phyloP scores from a whole-genome alignment of 2,797 vertebrate genomes.

The Parauchenoglanis ngamensis region DNA sequence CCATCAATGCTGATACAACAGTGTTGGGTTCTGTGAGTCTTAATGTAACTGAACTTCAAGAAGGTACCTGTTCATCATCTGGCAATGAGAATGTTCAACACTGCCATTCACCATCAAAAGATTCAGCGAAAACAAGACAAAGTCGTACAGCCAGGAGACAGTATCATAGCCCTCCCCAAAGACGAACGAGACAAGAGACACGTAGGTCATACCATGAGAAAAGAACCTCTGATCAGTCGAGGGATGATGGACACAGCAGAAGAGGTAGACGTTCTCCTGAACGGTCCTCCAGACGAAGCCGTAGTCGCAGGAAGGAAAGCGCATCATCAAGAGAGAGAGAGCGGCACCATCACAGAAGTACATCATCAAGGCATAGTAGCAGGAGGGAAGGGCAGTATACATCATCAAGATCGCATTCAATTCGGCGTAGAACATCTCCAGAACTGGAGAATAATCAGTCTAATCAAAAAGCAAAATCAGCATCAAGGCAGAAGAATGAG shows the following conservation, averaged over 20 bases:
- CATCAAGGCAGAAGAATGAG: neutral
- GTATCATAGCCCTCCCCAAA: slow-evolving; percentile 15
- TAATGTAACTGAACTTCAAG: neutral
- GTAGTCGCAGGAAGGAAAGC: slow-evolving; percentile 17
- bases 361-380: slow-evolving; percentile 64
- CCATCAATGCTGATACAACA: neutral
- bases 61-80: slow-evolving; percentile 11
- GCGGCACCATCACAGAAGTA: slow-evolving; percentile 14
- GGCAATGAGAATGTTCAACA: slow-evolving; percentile 2
- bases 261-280: slow-evolving; percentile 69
- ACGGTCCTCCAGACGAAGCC: slow-evolving; percentile 51
- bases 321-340: slow-evolving; percentile 34
- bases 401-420: slow-evolving; percentile 19
- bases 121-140: slow-evolving; percentile 8
- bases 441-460: slow-evolving; percentile 68
- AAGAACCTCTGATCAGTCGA: slow-evolving; percentile 52
- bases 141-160: slow-evolving; percentile 21
- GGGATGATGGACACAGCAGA: slow-evolving; percentile 47
- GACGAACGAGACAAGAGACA: slow-evolving; percentile 21
- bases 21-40: neutral
- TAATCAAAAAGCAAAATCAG: slow-evolving; percentile 63
- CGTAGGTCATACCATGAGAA: slow-evolving; percentile 29
- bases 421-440: slow-evolving; percentile 64
- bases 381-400: slow-evolving; percentile 54
- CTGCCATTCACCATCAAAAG: slow-evolving; percentile 27